Evolutionary conservation across 2,113 vertebrate genomes (phyloP).

Genomic region (Rallus limicola): DNA sequence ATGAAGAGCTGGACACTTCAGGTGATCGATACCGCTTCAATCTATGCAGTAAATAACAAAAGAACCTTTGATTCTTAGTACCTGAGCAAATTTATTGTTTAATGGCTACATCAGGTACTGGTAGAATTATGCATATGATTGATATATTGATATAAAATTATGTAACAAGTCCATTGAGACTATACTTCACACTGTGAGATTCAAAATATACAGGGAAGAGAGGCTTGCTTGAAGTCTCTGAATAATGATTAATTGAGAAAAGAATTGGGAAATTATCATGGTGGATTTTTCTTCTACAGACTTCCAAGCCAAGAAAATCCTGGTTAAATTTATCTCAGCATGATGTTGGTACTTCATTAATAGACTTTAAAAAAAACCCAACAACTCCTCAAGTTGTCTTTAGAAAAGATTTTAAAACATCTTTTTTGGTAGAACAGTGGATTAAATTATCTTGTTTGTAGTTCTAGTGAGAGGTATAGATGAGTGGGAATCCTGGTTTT

Average conservation of each 20-base stretch:
- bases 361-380: neutral
- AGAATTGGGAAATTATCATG: neutral
- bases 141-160: neutral
- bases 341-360: neutral
- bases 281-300: neutral
- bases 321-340: neutral
- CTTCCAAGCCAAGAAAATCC: neutral
- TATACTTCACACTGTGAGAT: neutral
- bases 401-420: neutral
- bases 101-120: neutral
- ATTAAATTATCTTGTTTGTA: neutral
- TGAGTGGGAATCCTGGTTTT: neutral
- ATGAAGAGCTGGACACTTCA: neutral
- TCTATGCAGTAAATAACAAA: neutral
- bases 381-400: neutral
- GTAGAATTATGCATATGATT: neutral
- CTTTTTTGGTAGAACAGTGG: neutral
- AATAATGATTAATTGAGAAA: neutral
- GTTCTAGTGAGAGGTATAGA: neutral
- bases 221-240: neutral
- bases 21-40: neutral
- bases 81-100: neutral
- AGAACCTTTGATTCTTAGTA: neutral
- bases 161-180: neutral
- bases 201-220: neutral